phyloP scores from a whole-genome alignment of 2,113 vertebrate genomes.

The Henicopernis longicauda region DNA sequence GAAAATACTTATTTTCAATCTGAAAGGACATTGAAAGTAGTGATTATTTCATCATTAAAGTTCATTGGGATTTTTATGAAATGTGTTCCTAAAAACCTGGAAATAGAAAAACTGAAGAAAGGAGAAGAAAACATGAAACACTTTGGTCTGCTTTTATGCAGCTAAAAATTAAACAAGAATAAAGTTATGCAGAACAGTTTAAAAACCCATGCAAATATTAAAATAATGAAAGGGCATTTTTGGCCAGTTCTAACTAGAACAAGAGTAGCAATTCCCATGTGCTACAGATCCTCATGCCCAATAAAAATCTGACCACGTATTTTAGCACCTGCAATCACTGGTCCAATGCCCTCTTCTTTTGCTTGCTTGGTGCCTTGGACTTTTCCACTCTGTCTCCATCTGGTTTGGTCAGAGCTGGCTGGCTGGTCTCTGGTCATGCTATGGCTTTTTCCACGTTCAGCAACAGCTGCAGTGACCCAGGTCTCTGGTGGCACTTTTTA shows the following conservation, averaged over 20 bases:
- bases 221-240: background rate
- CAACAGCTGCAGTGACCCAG: background rate
- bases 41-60: background rate
- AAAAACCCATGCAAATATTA: background rate
- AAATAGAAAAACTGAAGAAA: background rate
- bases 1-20: background rate
- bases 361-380: background rate
- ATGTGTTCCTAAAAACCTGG: background rate
- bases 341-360: rapidly evolving
- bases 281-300: background rate
- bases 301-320: background rate
- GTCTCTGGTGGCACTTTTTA: background rate
- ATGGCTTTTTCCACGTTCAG: background rate
- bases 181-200: background rate
- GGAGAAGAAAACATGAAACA: background rate
- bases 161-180: background rate
- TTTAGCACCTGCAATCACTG: background rate
- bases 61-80: background rate
- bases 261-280: background rate
- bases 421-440: background rate
- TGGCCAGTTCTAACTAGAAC: background rate
- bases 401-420: background rate
- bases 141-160: background rate
- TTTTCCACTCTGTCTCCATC: background rate
- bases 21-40: background rate